Evolutionary conservation across 2,797 vertebrate genomes (phyloP).

Genomic region (Meriones psammophilus): DNA sequence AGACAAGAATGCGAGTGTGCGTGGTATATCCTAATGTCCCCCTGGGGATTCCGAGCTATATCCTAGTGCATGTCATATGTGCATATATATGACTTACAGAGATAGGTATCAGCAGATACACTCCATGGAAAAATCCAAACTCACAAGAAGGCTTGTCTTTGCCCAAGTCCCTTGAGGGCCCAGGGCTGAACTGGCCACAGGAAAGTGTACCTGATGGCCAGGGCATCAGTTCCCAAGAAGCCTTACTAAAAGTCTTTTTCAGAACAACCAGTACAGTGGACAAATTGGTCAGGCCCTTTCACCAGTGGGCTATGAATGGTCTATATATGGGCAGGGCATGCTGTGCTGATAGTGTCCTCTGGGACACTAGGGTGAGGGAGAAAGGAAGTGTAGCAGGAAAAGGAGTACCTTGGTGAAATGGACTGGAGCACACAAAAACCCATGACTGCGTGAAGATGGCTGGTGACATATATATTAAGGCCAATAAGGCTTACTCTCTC

Average conservation of each 20-base stretch:
- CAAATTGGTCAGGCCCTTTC: neutral
- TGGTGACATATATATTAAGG: accelerated
- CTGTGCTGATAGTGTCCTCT: neutral
- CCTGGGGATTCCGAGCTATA: neutral
- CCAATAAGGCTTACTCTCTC: neutral
- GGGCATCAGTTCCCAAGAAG: neutral
- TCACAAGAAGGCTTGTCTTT: neutral
- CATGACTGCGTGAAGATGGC: neutral
- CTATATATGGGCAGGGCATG: neutral
- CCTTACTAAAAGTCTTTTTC: neutral
- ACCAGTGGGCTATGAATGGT: neutral
- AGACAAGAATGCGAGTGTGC: neutral
- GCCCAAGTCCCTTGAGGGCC: neutral
- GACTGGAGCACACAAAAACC: neutral
- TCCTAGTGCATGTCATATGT: neutral
- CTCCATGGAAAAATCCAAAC: neutral
- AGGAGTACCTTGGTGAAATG: neutral
- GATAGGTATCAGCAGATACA: neutral
- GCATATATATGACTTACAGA: no score
- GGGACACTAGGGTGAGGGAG: neutral
- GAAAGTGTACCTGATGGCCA: neutral
- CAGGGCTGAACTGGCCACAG: neutral
- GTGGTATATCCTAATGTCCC: neutral
- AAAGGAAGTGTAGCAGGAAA: neutral
- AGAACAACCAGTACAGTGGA: neutral